Base-by-base conservation (phyloP, 2,797 vertebrate species). In the Champsocephalus gunnari region DNA sequence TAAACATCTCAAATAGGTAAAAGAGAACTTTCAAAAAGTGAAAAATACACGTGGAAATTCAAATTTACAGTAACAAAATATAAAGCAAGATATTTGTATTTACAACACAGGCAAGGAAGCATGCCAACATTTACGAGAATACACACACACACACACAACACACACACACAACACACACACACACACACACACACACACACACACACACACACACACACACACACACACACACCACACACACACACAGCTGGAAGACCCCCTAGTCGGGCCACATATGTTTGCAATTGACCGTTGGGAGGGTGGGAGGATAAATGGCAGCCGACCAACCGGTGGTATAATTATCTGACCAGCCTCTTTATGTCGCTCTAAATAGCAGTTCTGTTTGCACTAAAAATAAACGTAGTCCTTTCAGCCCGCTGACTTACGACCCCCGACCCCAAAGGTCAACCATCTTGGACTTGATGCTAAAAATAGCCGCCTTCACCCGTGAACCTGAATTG, bases 341-440 rank as follows among this genome's bases (percentile, higher is more conserved):
- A 93, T 93, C 91, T 89, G 91, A 92, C 90, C 91, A 86, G 80
- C 89, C 89, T 94, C 89, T 88, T 88, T 90, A 89, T 88, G 89
- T 77, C 85, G 90, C 93, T 77, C 86, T 91, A 94, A 95, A 94
- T 93, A 94, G 92, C 90, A 67, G 88, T 55, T 85, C 90, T 94
- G 91, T 95, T 94, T 93, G 88, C 85, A 92, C 92, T 93, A 91
- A 92, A 94, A 94, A 94, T 94, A 95, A 94, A 94, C 93, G 88
- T 4, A 28, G 81, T 88, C 88, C 90, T 92, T 82, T 89, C 83
- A 87, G 88, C 82, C 87, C 51, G 62, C 63, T 66, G 81, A 92
- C 90, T 80, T 89, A 74, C 86, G 90, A 90, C 91, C 77, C 69
- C 75, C 80, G 82, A 88, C 88, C 87, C 72, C 5, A 4, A 78